Evolutionary conservation across 23 tunicate species (phyloP), one percentile per base, ranked within the genome.

Genomic region (Trididemnum clinides): DNA sequence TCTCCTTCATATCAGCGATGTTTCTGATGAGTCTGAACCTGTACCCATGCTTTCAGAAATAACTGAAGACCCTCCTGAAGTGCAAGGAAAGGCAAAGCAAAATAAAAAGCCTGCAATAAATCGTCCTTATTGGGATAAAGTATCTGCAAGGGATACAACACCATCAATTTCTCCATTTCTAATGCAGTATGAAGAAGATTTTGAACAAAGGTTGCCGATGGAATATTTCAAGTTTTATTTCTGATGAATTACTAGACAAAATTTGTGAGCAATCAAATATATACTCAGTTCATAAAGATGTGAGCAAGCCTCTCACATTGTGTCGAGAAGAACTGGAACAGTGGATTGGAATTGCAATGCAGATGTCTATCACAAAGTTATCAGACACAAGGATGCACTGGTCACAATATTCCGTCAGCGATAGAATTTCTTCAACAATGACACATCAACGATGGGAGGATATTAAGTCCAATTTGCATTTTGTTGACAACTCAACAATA

Each of bases 211-310:
- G n/a, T 12, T 28, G 4, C 76, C 76, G 7, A 29, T 69, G 28
- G 76, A 69, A 33, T 69, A 69, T 69, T 69, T 69, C n/a, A 69
- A 69, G 30, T 69, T 69, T 69, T 69, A 31, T 69, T 6, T 69
- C 76, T n/a, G n/a, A n/a, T n/a, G n/a, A n/a, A n/a, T n/a, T n/a
- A n/a, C n/a, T n/a, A n/a, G n/a, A n/a, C n/a, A n/a, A n/a, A n/a
- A n/a, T n/a, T n/a, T n/a, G n/a, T n/a, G n/a, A n/a, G n/a, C 35
- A 69, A 69, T 69, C 37, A 4, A 31, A 69, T n/a, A 7, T 28
- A n/a, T 69, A 31, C 76, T 27, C 37, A 5, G 7, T 31, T 27
- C 76, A 69, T 27, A 69, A 69, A 28, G 38, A 69, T 69, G 21
- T 69, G 4, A 4, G 2, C 2, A 69, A 69, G n/a, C 76, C 76